Conservation (phyloP, 2,888 invertebrate genomes). For the Odontomyia ornata region DNA sequence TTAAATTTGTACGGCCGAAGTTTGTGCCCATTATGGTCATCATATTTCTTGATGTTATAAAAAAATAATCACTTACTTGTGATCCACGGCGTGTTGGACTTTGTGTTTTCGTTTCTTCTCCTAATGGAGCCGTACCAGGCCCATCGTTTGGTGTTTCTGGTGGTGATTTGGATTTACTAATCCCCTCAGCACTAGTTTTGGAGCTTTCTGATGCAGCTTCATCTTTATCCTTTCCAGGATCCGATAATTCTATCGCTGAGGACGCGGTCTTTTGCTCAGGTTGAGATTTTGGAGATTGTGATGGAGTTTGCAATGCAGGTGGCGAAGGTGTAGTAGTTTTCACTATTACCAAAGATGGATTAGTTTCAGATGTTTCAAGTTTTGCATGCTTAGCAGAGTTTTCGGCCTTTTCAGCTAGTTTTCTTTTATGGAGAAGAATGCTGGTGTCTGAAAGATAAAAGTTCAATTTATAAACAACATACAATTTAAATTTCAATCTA, state of each 20-base stretch:
- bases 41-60: too few relatives aligned
- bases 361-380: conserved; percentile 45
- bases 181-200: background rate
- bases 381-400: conserved; percentile 53
- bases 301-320: background rate
- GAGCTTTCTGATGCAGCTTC: background rate
- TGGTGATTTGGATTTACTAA: conserved; percentile 44
- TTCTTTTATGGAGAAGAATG: conserved; percentile 54
- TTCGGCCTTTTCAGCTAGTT: conserved; percentile 55
- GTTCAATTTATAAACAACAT: too few relatives aligned
- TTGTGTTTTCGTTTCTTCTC: conserved; percentile 27
- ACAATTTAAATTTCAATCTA: background rate
- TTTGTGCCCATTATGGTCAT: too few relatives aligned
- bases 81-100: conserved; percentile 53
- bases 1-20: too few relatives aligned
- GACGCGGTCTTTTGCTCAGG: background rate
- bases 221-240: background rate
- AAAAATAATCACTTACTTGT: conserved; percentile 53
- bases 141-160: background rate
- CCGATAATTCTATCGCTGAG: background rate
- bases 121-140: too few relatives aligned
- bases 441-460: conserved; percentile 18
- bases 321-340: conserved; percentile 21
- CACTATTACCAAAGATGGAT: conserved; percentile 24
- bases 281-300: background rate